Evolutionary conservation across 1,140 invertebrate species (phyloP).

Genomic region (Ceratoteleas bidentatus): DNA sequence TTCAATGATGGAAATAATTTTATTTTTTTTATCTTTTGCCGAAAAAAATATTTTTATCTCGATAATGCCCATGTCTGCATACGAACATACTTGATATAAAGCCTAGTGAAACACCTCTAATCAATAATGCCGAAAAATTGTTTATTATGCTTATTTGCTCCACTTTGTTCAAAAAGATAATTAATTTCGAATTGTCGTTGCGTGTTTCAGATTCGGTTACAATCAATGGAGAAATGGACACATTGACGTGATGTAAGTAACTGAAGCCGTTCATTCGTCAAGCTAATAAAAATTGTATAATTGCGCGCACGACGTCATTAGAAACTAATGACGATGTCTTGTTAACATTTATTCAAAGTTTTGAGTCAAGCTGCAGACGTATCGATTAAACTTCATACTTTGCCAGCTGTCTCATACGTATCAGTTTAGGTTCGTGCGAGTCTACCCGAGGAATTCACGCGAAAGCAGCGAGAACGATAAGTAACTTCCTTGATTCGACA

Average conservation of each 20-base stretch:
- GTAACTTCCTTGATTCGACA: constrained; percentile 65
- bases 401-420: constrained; percentile 58
- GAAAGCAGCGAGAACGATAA: constrained; percentile 60
- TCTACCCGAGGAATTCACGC: constrained; percentile 57
- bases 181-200: background rate
- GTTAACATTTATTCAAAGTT: constrained; percentile 63
- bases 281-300: background rate
- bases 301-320: constrained; percentile 6
- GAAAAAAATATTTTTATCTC: too few species aligned
- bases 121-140: too few species aligned
- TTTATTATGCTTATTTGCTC: too few species aligned
- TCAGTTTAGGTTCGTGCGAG: constrained; percentile 59
- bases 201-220: constrained; percentile 13
- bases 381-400: constrained; percentile 67
- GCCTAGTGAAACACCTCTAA: too few species aligned
- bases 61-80: too few species aligned
- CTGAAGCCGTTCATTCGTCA: background rate
- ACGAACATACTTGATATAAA: too few species aligned
- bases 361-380: constrained; percentile 54
- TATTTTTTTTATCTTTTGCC: too few species aligned
- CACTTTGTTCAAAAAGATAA: too few species aligned
- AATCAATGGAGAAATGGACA: constrained; percentile 10
- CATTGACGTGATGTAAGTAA: constrained; percentile 31
- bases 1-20: too few species aligned
- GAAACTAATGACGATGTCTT: constrained; percentile 59